Evolutionary conservation across 2,888 invertebrate species (phyloP).

Genomic region (Leptinotarsa juncta): DNA sequence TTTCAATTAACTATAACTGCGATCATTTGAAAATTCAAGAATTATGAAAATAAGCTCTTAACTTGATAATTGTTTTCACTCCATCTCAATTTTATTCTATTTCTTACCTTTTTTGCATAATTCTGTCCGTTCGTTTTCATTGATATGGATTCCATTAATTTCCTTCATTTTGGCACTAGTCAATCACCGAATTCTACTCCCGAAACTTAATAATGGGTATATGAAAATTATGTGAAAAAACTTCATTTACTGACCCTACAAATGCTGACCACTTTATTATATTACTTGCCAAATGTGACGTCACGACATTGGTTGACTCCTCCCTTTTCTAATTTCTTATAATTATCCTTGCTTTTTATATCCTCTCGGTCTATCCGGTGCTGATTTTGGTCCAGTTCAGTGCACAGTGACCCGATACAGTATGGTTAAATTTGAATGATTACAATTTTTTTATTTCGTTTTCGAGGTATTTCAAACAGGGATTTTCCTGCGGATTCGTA

Average conservation of each 20-base stretch:
- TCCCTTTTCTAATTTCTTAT: conserved; percentile 56
- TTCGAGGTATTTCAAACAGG: neutral
- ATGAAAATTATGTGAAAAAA: conserved; percentile 26
- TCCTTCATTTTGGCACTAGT: conserved; percentile 38
- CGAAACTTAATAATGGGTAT: neutral
- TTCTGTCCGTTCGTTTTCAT: conserved; percentile 37
- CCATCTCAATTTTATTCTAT: neutral
- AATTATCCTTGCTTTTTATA: conserved; percentile 56
- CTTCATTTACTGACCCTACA: conserved; percentile 47
- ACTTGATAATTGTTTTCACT: too few species aligned
- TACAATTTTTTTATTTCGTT: neutral
- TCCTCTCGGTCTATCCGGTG: conserved; percentile 38
- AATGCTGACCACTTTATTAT: conserved; percentile 53
- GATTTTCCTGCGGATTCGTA: neutral
- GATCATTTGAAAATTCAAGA: too few species aligned
- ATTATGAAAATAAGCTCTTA: too few species aligned
- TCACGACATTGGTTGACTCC: conserved; percentile 60
- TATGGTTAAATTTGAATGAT: neutral
- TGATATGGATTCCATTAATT: conserved; percentile 34
- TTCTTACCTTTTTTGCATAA: conserved; percentile 41
- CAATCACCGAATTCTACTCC: neutral
- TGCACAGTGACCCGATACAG: conserved; percentile 34
- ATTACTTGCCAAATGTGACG: conserved; percentile 56
- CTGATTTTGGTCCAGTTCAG: conserved; percentile 41
- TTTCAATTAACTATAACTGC: too few species aligned